These are phyloP conservation scores for Pristionchus fissidentatus DNA, from an alignment of 2,888 invertebrate genomes.

Conservation along the genomic window DNA sequence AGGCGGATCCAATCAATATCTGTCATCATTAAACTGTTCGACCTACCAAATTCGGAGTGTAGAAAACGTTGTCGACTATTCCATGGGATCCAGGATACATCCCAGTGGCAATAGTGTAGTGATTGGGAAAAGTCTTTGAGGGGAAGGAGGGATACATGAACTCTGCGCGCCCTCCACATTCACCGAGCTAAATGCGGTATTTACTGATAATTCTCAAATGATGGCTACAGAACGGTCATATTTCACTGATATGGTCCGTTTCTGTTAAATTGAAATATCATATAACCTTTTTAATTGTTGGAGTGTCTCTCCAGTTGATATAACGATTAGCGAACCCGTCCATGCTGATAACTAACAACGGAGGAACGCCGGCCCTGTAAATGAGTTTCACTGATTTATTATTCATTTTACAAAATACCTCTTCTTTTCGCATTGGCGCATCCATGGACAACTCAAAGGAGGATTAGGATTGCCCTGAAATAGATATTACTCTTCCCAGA, in stretches of 20 bases:
- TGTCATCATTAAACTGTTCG: background rate
- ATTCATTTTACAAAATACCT: background rate
- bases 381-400: background rate
- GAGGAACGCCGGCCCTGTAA: slow-evolving; percentile 19
- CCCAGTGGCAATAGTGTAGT: slow-evolving; percentile 38
- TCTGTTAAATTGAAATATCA: background rate
- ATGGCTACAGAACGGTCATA: background rate
- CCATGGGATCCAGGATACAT: slow-evolving; percentile 5
- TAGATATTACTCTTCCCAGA: no score
- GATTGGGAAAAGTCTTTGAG: slow-evolving; percentile 39
- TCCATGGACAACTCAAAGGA: slow-evolving; percentile 12
- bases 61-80: slow-evolving; percentile 34
- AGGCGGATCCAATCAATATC: background rate
- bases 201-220: background rate
- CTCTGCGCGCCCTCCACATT: slow-evolving; percentile 13
- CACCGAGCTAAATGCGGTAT: background rate
- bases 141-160: slow-evolving; percentile 28
- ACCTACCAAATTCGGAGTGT: background rate
- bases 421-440: background rate
- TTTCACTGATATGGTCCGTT: background rate
- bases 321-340: slow-evolving; percentile 37
- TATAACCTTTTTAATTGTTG: background rate
- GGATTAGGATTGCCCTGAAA: no score
- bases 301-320: background rate
- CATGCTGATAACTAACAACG: slow-evolving; percentile 9